These are phyloP conservation scores for Trachelus tabidus DNA, from an alignment of 2,888 invertebrate species.

Conservation along the genomic window DNA sequence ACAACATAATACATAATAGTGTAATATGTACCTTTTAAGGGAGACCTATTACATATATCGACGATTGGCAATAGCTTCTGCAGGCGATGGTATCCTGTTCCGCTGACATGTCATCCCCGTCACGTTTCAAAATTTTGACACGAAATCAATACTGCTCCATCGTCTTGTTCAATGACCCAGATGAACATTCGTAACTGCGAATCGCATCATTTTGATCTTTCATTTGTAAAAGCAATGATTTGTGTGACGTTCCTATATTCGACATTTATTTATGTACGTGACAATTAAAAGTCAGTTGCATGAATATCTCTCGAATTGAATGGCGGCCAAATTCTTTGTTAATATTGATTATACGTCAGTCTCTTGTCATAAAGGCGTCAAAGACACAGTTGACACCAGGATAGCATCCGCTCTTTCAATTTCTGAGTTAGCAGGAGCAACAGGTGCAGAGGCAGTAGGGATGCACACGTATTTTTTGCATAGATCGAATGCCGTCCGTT, in stretches of 20 bases:
- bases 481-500: too few species aligned
- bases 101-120: slow-evolving; percentile 49
- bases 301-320: too few species aligned
- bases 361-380: slow-evolving; percentile 65
- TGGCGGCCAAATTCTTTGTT: neutral
- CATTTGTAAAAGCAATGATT: too few species aligned
- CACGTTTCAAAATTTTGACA: slow-evolving; percentile 32
- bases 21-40: too few species aligned
- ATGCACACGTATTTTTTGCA: too few species aligned
- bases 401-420: slow-evolving; percentile 64
- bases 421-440: slow-evolving; percentile 58
- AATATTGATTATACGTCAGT: slow-evolving; percentile 64
- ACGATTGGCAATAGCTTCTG: slow-evolving; percentile 8
- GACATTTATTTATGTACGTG: too few species aligned
- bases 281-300: too few species aligned
- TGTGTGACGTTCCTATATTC: too few species aligned
- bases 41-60: neutral
- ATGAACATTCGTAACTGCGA: too few species aligned
- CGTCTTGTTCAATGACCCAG: too few species aligned
- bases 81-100: slow-evolving; percentile 49
- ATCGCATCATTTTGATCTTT: too few species aligned
- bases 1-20: too few species aligned
- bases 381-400: slow-evolving; percentile 65
- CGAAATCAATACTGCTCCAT: slow-evolving; percentile 30
- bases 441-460: slow-evolving; percentile 40